Conservation (phyloP, 2,113 vertebrate genomes). For the Dissostichus mawsoni region DNA sequence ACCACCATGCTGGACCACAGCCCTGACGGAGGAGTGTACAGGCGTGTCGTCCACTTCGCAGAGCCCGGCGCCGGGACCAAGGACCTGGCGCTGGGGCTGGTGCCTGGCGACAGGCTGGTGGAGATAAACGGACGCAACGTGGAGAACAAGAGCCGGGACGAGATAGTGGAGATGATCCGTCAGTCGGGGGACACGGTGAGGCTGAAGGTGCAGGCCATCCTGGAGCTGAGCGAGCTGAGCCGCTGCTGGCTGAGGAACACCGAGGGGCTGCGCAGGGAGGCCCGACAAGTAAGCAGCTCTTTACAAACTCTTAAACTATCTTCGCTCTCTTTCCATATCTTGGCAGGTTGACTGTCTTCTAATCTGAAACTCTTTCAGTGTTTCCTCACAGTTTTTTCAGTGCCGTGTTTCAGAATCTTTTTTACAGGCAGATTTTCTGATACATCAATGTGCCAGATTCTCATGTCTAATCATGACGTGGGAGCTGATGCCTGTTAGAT, state of each 20-base stretch:
- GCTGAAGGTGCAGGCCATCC: conserved; percentile 96
- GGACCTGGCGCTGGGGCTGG: conserved; percentile 91
- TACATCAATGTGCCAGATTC: not conserved
- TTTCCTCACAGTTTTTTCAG: not conserved
- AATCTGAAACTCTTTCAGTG: not conserved
- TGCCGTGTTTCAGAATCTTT: not conserved
- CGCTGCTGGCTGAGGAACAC: conserved; percentile 91
- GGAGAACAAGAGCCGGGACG: conserved; percentile 94
- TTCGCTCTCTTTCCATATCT: not conserved
- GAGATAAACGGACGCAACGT: conserved; percentile 95
- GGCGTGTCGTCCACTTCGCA: conserved; percentile 94
- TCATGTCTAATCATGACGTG: not conserved
- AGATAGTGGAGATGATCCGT: conserved; percentile 99
- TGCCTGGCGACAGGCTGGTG: conserved; percentile 94
- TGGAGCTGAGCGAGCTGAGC: conserved; percentile 96
- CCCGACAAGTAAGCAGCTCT: conserved; percentile 87
- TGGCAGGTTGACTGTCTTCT: not conserved
- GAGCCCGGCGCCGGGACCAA: conserved; percentile 94
- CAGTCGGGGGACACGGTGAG: conserved; percentile 93
- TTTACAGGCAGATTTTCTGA: not conserved
- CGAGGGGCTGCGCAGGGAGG: conserved; percentile 83
- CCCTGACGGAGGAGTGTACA: conserved; percentile 88
- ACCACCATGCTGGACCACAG: conserved; percentile 93
- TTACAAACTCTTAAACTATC: not conserved
- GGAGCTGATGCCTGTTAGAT: not conserved